A percentile compares a stretch with the other conserved stretches of the same genome.
phyloP scores from a whole-genome alignment of 2,113 vertebrate species.

The Proteles cristata region DNA sequence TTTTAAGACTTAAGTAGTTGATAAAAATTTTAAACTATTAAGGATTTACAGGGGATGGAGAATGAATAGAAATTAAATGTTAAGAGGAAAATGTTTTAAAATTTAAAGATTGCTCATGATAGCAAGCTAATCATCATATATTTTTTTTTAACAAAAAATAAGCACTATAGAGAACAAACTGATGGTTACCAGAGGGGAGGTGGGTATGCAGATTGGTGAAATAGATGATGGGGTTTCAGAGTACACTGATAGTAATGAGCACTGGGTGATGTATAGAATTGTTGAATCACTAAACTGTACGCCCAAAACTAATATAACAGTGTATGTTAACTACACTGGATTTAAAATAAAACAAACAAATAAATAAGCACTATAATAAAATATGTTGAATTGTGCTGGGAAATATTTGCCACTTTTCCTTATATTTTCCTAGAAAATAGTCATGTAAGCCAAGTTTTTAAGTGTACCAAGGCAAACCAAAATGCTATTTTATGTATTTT shows the following conservation, averaged over 20 bases:
- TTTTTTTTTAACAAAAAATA: conserved; percentile 33
- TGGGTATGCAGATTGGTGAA: not conserved
- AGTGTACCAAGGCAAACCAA: conserved; percentile 59
- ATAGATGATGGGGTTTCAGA: not conserved
- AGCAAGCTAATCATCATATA: not conserved
- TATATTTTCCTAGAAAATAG: conserved; percentile 65
- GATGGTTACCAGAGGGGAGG: not conserved
- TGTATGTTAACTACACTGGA: not conserved
- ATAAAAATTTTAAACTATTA: not conserved
- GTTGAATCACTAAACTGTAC: not conserved
- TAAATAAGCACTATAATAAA: conserved; percentile 59
- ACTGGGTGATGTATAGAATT: not conserved
- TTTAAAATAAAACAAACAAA: conserved; percentile 33
- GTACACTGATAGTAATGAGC: not conserved
- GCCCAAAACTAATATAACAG: not conserved
- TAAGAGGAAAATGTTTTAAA: not conserved
- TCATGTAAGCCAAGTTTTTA: conserved; percentile 54
- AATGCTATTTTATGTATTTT: conserved; percentile 34
- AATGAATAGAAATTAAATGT: conserved; percentile 56
- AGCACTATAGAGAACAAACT: not conserved
- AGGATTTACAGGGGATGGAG: not conserved
- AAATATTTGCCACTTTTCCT: conserved; percentile 69
- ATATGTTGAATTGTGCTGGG: conserved; percentile 64
- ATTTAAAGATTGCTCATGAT: not conserved
- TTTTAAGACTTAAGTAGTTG: not conserved